Base-by-base conservation (phyloP, 2,113 vertebrate genomes). In the Nothocercus julius region DNA sequence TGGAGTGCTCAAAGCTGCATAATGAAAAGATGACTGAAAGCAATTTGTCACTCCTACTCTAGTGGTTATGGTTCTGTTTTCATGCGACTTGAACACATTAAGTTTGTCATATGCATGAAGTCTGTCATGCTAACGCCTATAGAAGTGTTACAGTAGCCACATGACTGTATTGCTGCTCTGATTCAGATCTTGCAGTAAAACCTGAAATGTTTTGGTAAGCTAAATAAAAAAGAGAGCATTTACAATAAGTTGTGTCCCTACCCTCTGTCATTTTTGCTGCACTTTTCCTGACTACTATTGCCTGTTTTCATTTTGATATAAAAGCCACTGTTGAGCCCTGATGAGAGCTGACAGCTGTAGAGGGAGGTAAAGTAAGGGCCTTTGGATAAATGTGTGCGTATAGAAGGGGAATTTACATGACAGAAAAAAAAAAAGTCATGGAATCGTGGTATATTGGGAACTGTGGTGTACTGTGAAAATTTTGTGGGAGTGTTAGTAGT, bases 161-260 rank as follows among this genome's bases (percentile, higher is more conserved):
- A 47, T 64, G 59, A 21, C 77, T 94, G 70, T 92, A 66, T 67
- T 80, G 82, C 85, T 94, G 90, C 88, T 91, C 63, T 40, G 67
- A 17, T 69, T 79, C 84, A 69, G 13, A 5, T 87, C 75, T 72
- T 61, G 58, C 75, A 61, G 67, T 69, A 66, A 82, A 91, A 87
- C 77, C 62, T 15, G 84, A 82, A 82, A 40, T 92, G 63, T 79
- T 95, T 89, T 70, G 62, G 73, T 87, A 68, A 90, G 56, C 28
- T 78, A 54, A 77, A 24, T 85, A 96, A 96, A 96, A 96, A 97
- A 78, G 72, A 83, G 32, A 95, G 40, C 83, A 34, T 97, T 94
- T 92, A 54, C 73, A 79, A 17, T 15, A 78, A 94, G 73, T 44
- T 87, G 83, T 74, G 82, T 96, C 34, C 73, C 64, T 95, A 32